phyloP scores from a whole-genome alignment of 2,797 vertebrate genomes.

The Brachyrhaphis roseni region DNA sequence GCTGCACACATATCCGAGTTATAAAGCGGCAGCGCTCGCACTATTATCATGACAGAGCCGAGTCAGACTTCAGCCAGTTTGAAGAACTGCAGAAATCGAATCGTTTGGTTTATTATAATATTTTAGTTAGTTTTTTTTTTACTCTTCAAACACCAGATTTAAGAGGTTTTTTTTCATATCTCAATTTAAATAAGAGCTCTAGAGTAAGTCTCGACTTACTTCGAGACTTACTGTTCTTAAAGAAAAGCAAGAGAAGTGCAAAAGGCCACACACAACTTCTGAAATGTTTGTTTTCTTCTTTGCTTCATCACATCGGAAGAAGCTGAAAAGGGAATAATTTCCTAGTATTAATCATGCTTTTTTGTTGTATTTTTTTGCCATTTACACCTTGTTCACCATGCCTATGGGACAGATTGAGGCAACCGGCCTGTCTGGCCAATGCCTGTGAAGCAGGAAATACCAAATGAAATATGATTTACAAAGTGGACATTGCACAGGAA shows the following conservation, averaged over 20 bases:
- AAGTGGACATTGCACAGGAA: not conserved
- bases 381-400: not conserved
- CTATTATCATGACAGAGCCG: conserved; percentile 50
- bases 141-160: conserved; percentile 41
- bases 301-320: conserved; percentile 17
- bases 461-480: not conserved
- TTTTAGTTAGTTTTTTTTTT: not conserved
- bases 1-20: conserved; percentile 63
- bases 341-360: not conserved
- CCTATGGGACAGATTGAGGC: conserved; percentile 15
- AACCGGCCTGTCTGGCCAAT: conserved; percentile 5
- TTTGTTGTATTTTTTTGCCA: not conserved
- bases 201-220: conserved; percentile 35
- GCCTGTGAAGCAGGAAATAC: conserved; percentile 16
- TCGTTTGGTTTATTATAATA: conserved; percentile 29
- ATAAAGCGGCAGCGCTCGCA: conserved; percentile 44
- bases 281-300: conserved; percentile 24
- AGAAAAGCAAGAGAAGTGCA: conserved; percentile 43
- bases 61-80: conserved; percentile 56
- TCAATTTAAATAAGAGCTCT: conserved; percentile 41
- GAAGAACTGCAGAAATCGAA: conserved; percentile 55
- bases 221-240: conserved; percentile 10
- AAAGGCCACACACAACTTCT: conserved; percentile 64
- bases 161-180: conserved; percentile 51
- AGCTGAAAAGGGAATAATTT: conserved; percentile 24